A percentile compares a stretch with the other conserved stretches of the same genome.
Evolutionary conservation across 1,140 invertebrate genomes (phyloP).

Genomic region (Drosophila erecta): DNA sequence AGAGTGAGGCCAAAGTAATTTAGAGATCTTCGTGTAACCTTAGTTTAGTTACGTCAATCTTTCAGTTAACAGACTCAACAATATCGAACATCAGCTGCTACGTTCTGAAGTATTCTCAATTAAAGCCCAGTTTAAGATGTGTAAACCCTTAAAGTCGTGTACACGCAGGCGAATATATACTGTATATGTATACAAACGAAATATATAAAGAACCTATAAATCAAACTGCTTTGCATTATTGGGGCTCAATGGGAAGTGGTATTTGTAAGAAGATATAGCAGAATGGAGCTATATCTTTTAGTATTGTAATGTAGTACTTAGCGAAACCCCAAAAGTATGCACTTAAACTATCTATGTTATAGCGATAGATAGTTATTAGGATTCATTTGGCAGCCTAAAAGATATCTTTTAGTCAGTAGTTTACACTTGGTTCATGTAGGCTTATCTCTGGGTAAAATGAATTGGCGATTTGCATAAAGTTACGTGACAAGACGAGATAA

Average conservation of each 20-base stretch:
- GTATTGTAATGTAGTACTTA: too few species aligned
- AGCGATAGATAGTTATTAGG: too few species aligned
- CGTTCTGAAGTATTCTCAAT: slow-evolving; percentile 37
- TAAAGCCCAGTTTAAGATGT: slow-evolving; percentile 38
- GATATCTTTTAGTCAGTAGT: too few species aligned
- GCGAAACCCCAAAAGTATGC: slow-evolving; percentile 1
- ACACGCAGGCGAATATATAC: slow-evolving; percentile 46
- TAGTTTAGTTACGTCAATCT: slow-evolving; percentile 22
- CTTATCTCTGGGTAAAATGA: not conserved
- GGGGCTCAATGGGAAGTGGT: not conserved
- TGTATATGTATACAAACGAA: slow-evolving; percentile 44
- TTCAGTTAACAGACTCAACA: slow-evolving; percentile 42
- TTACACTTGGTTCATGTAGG: too few species aligned
- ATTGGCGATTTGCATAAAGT: not conserved
- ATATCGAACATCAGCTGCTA: slow-evolving; percentile 22
- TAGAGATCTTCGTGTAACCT: slow-evolving; percentile 10
- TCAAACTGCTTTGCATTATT: not conserved
- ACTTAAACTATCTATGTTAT: too few species aligned
- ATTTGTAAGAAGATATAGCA: too few species aligned
- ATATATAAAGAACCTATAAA: slow-evolving; percentile 40
- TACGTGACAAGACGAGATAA: not conserved
- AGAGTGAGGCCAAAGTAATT: slow-evolving; percentile 44
- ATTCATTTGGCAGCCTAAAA: not conserved
- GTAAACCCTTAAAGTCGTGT: slow-evolving; percentile 36
- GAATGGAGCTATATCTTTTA: not conserved